Percentiles rank a stretch among this genome's conserved stretches.
phyloP scores from a whole-genome alignment of 2,888 invertebrate genomes.

The Sicus ferrugineus region DNA sequence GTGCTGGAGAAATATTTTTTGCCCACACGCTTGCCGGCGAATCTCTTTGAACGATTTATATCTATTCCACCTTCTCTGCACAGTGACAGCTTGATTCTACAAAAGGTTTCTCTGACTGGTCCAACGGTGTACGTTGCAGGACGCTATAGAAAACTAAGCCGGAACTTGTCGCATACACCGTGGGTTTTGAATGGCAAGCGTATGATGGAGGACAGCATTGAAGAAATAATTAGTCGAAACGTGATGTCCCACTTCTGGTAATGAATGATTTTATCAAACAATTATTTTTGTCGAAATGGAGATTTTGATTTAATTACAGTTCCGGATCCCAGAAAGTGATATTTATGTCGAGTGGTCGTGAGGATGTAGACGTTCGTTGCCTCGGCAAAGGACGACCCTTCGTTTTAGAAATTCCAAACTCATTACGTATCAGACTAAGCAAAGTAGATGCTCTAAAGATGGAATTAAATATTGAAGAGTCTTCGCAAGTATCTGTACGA shows the following conservation, averaged over 20 bases:
- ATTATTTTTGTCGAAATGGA: not conserved
- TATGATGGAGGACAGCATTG: constrained; percentile 86
- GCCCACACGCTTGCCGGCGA: constrained; percentile 65
- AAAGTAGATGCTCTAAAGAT: constrained; percentile 67
- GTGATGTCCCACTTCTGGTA: constrained; percentile 71
- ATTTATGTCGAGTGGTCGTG: constrained; percentile 91
- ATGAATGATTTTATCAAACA: not conserved
- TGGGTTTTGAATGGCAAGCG: constrained; percentile 86
- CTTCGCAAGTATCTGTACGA: constrained; percentile 69
- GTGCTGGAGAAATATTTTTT: constrained; percentile 69
- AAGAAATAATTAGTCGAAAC: constrained; percentile 82
- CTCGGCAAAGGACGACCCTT: constrained; percentile 93
- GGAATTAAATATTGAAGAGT: constrained; percentile 67
- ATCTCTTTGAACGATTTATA: constrained; percentile 66
- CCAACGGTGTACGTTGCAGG: constrained; percentile 63
- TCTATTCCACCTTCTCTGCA: constrained; percentile 68
- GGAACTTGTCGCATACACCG: constrained; percentile 90
- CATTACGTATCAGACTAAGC: constrained; percentile 68
- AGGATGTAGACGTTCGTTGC: constrained; percentile 97
- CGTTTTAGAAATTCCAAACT: constrained; percentile 82
- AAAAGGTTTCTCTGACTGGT: constrained; percentile 54
- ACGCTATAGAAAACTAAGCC: constrained; percentile 84
- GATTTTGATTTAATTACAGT: constrained; percentile 38
- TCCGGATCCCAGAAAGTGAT: constrained; percentile 66
- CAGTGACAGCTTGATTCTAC: constrained; percentile 45